These are phyloP conservation scores for Ceratothoa steindachneri DNA, from an alignment of 2,888 invertebrate species.

Conservation along the genomic window DNA sequence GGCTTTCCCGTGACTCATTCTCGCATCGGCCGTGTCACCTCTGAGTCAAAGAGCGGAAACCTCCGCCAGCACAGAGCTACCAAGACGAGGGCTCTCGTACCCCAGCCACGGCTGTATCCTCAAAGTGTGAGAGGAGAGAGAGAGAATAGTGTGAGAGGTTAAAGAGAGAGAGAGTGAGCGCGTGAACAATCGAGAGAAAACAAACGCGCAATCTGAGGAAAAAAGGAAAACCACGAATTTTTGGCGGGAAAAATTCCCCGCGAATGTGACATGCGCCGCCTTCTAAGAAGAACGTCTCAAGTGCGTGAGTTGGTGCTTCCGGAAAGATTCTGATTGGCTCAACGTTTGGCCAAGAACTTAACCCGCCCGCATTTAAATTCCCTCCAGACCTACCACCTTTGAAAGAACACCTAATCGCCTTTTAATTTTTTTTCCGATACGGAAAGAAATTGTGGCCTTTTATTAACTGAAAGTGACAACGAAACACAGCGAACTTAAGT, in stretches of 20 bases:
- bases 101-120: slow-evolving; percentile 2
- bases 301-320: slow-evolving; percentile 31
- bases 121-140: too few species aligned
- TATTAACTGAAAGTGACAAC: too few species aligned
- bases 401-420: too few species aligned
- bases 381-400: too few species aligned
- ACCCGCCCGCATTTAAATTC: not conserved
- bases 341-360: not conserved
- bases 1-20: slow-evolving; percentile 15
- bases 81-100: not conserved
- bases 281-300: slow-evolving; percentile 25
- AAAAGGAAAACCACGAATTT: too few species aligned
- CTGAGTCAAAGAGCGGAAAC: slow-evolving; percentile 9
- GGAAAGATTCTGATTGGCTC: not conserved
- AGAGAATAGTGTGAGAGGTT: too few species aligned
- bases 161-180: too few species aligned
- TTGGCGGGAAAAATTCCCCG: slow-evolving; percentile 38
- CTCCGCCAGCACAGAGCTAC: not conserved
- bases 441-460: too few species aligned
- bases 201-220: too few species aligned
- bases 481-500: too few species aligned
- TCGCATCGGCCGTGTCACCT: not conserved
- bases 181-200: too few species aligned
- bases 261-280: slow-evolving; percentile 36
- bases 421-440: too few species aligned